Conservation (phyloP, 2,888 invertebrate species). For the Eristalis intricaria region DNA sequence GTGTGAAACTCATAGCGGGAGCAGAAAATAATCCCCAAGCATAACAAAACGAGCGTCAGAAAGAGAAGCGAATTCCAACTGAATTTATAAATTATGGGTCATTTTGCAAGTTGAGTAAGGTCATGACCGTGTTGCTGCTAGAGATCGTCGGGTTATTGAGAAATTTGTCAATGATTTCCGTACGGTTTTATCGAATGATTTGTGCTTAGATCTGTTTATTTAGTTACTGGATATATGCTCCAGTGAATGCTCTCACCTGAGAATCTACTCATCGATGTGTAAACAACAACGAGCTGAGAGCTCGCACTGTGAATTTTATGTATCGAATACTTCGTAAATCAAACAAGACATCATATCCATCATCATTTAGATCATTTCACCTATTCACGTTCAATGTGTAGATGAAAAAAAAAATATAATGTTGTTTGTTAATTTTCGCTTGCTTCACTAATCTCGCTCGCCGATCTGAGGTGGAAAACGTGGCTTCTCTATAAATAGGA, state of each 20-base stretch:
- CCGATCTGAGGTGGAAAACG: constrained; percentile 36
- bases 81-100: constrained; percentile 69
- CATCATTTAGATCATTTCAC: constrained; percentile 62
- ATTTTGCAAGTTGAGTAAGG: constrained; percentile 70
- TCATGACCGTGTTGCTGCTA: constrained; percentile 55
- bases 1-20: constrained; percentile 18
- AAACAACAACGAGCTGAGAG: constrained; percentile 74
- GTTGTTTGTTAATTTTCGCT: constrained; percentile 16
- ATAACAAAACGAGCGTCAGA: neutral
- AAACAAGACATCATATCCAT: constrained; percentile 66
- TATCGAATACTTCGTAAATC: constrained; percentile 61
- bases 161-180: constrained; percentile 68
- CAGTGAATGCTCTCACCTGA: constrained; percentile 29
- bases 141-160: constrained; percentile 38
- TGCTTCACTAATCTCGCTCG: neutral
- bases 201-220: constrained; percentile 41
- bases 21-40: neutral
- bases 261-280: constrained; percentile 65
- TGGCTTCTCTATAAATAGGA: constrained; percentile 48
- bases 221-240: constrained; percentile 26
- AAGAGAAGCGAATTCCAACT: constrained; percentile 11
- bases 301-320: constrained; percentile 40
- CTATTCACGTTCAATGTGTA: constrained; percentile 38
- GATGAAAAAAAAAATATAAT: constrained; percentile 59
- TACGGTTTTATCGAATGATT: constrained; percentile 51